phyloP scores from a whole-genome alignment of 2,888 invertebrate species.

The Erpobdella octoculata region DNA sequence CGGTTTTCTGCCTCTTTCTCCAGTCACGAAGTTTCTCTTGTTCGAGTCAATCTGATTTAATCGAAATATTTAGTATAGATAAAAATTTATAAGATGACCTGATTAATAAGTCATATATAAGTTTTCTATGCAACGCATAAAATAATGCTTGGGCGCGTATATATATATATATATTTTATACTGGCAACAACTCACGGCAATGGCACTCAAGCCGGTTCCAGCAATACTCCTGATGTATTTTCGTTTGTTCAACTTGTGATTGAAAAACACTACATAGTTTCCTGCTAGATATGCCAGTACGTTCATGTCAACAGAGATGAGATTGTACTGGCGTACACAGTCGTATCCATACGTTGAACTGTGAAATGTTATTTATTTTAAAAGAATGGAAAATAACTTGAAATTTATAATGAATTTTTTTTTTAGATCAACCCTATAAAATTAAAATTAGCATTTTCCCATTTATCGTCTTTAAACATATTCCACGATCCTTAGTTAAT shows the following conservation, averaged over 20 bases:
- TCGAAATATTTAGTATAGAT: background rate
- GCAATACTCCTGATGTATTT: constrained; percentile 67
- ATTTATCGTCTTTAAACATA: background rate
- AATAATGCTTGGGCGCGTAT: background rate
- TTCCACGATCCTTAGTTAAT: background rate
- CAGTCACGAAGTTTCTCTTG: constrained; percentile 69
- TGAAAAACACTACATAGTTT: constrained; percentile 70
- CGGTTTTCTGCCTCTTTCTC: constrained; percentile 68
- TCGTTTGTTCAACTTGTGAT: constrained; percentile 61
- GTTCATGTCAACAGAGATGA: constrained; percentile 67
- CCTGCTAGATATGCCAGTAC: constrained; percentile 74
- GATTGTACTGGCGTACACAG: constrained; percentile 70
- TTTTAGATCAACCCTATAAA: too few relatives aligned
- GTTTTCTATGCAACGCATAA: background rate
- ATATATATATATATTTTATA: background rate
- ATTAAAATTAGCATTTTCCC: background rate
- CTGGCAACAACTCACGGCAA: constrained; percentile 60
- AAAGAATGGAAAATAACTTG: background rate
- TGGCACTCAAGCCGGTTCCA: constrained; percentile 73
- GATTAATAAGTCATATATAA: background rate
- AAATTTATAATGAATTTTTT: background rate
- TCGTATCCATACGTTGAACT: constrained; percentile 62
- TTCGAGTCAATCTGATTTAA: constrained; percentile 53
- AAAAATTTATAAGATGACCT: background rate
- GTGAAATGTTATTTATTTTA: background rate